These are phyloP conservation scores for Jordanella pulchra DNA, from an alignment of 2,797 vertebrate genomes.

Conservation along the genomic window DNA sequence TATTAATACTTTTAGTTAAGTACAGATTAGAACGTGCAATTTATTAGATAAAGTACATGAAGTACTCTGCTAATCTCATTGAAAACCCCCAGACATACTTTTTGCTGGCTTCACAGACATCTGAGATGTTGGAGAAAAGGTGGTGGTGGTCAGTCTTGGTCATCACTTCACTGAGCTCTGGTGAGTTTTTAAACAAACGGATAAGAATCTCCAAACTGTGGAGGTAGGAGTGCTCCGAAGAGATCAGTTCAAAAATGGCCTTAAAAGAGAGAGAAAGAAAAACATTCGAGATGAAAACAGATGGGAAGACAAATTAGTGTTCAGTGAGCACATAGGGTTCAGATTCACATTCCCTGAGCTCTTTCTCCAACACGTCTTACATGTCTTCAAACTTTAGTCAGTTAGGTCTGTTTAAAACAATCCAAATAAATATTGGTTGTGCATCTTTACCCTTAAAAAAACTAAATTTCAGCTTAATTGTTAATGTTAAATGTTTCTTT, in stretches of 20 bases:
- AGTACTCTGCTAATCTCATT: not conserved
- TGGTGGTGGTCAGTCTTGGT: conserved; percentile 97
- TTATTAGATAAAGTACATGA: not conserved
- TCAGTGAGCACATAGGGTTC: not conserved
- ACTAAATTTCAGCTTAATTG: conserved; percentile 1
- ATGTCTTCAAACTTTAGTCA: conserved; percentile 15
- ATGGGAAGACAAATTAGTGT: not conserved
- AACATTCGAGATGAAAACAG: not conserved
- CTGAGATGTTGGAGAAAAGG: conserved; percentile 96
- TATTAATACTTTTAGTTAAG: not conserved
- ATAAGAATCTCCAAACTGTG: conserved; percentile 96
- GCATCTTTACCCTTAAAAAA: not conserved
- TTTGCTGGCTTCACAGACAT: conserved; percentile 93
- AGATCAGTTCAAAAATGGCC: conserved; percentile 98
- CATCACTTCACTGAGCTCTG: conserved; percentile 89
- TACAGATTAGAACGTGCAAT: not conserved
- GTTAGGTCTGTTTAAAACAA: not conserved
- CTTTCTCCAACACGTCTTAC: conserved; percentile 1
- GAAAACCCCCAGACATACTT: conserved; percentile 79
- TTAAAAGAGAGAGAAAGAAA: conserved; percentile 42
- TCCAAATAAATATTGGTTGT: not conserved
- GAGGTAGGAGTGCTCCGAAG: conserved; percentile 96
- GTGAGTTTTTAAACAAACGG: conserved; percentile 94
- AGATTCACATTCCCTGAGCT: conserved; percentile 11
- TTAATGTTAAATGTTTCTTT: conserved; percentile 1